Evolutionary conservation across 2,797 vertebrate genomes (phyloP), one percentile per base, ranked within the genome.

Genomic region (Apogon hyalosoma): DNA sequence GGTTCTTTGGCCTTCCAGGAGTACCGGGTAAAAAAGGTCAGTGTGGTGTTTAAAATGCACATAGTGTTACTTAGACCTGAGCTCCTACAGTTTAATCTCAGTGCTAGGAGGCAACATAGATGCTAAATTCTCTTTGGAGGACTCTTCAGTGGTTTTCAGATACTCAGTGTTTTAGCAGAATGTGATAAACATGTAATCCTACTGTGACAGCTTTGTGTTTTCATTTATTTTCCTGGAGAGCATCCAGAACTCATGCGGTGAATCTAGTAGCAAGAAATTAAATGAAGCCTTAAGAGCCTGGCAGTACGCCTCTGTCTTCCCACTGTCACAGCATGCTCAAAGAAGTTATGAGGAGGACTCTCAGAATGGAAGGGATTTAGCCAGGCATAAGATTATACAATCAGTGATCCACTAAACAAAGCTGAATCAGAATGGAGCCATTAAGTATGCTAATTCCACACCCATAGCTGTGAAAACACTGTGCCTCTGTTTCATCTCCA

Each of bases 1-100:
- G 94, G 7, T 95, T 82, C 78, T 93, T 87, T 69, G 94, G 94
- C 50, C 85, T 93, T 59, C 94, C 94, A 16, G 94, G 94, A 4
- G 50, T 57, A 60, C 91, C 90, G 31, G 94, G 94, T 28, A 86
- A 86, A 13, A 94, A 93, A 90, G 94, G 94, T 94, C 36, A 66
- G 83, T 62, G 1, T 28, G 6, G 9, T 10, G 18, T 69, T 55
- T 33, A 0, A 18, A 49, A 52, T 12, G 9, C 3, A 7, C 14
- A 45, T 4, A 55, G 5, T 15, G 6, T 47, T 36, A 13, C 7
- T 58, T 13, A 52, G 19, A 11, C 15, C 16, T 15, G 31, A 66
- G 24, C 9, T 61, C 24, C 11, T 39, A 31, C 6, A 6, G 46
- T 11, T 21, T 11, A 61, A 39, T 21, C 14, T 10, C 14, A 16